phyloP scores from a whole-genome alignment of 2,797 vertebrate species.

The Synanceia verrucosa region DNA sequence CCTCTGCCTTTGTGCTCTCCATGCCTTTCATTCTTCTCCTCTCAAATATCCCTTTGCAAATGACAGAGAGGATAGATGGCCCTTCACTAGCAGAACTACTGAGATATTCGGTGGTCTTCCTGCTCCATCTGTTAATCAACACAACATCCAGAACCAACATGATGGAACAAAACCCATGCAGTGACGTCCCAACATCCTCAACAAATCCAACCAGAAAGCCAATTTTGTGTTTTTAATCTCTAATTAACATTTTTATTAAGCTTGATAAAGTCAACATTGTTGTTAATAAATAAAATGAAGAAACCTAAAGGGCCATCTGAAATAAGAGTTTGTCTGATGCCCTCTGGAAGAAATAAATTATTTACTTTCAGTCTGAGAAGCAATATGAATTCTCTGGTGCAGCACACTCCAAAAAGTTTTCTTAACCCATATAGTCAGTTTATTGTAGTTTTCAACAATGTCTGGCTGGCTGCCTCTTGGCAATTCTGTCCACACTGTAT shows the following conservation, averaged over 20 bases:
- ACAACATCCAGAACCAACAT: conserved; percentile 61
- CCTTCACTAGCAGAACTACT: conserved; percentile 17
- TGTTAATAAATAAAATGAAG: conserved; percentile 6
- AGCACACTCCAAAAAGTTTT: conserved; percentile 44
- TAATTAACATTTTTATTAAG: conserved; percentile 19
- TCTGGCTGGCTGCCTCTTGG: conserved; percentile 63
- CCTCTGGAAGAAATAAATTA: conserved; percentile 37
- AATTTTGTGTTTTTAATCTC: neutral
- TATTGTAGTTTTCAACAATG: conserved; percentile 59
- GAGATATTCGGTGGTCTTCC: conserved; percentile 43
- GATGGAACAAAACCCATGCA: conserved; percentile 10
- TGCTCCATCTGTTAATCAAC: conserved; percentile 62
- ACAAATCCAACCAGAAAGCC: conserved; percentile 17
- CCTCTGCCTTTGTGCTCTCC: conserved; percentile 23
- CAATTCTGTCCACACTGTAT: conserved; percentile 56
- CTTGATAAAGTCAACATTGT: conserved; percentile 8
- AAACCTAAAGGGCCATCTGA: conserved; percentile 1
- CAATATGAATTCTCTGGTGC: conserved; percentile 26
- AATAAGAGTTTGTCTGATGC: conserved; percentile 8
- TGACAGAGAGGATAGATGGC: conserved; percentile 55
- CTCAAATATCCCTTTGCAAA: conserved; percentile 54
- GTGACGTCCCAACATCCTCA: conserved; percentile 22
- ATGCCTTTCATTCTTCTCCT: conserved; percentile 57
- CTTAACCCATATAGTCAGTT: conserved; percentile 63
- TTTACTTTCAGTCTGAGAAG: conserved; percentile 40